A percentile compares a stretch with the other conserved stretches of the same genome.
Conservation (phyloP, 1,140 invertebrate genomes). For the Formica exsecta region DNA sequence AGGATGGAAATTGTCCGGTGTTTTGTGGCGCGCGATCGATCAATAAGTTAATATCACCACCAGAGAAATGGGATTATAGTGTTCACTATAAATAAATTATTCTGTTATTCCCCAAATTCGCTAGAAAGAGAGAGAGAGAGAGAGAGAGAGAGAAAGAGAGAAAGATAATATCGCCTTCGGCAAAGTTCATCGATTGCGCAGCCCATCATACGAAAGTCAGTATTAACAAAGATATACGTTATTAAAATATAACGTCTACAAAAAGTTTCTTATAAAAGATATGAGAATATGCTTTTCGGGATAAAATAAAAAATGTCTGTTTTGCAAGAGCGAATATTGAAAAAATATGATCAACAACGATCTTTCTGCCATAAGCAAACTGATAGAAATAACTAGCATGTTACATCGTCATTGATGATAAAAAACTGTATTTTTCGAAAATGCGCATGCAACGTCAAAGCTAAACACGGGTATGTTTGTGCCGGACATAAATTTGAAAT, state of each 20-base stretch:
- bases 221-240: not conserved
- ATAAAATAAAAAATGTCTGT: not conserved
- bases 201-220: not conserved
- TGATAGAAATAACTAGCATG: not conserved
- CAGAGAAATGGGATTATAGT: conserved; percentile 48
- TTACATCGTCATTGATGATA: not conserved
- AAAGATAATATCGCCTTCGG: conserved; percentile 9
- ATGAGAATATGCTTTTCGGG: not conserved
- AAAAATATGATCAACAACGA: conserved; percentile 19
- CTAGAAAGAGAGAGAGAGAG: not conserved
- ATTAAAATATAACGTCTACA: not conserved
- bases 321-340: not conserved
- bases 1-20: conserved; percentile 44
- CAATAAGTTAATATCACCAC: conserved; percentile 39
- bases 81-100: conserved; percentile 54
- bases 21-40: conserved; percentile 46
- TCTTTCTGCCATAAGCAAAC: conserved; percentile 21
- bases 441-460: conserved; percentile 37
- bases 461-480: conserved; percentile 46
- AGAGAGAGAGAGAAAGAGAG: not conserved
- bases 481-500: conserved; percentile 59
- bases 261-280: not conserved
- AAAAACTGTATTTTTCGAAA: conserved; percentile 37
- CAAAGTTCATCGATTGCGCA: conserved; percentile 22
- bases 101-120: conserved; percentile 42